phyloP scores from a whole-genome alignment of 2,113 vertebrate genomes.

The Hemiscyllium ocellatum region DNA sequence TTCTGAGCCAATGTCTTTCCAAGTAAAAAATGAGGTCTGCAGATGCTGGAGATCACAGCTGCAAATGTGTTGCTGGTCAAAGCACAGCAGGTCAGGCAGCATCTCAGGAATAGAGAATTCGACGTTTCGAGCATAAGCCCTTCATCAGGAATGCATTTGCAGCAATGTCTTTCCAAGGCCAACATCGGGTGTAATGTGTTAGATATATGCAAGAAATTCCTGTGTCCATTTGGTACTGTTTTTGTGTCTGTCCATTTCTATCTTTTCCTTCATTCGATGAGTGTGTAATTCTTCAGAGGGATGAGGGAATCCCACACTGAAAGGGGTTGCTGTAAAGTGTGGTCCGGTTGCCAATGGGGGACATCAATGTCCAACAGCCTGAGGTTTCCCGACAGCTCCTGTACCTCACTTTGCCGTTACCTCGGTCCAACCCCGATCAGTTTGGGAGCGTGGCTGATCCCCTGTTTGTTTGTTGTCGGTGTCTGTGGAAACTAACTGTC shows the following conservation, averaged over 20 bases:
- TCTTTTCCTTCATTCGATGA: neutral
- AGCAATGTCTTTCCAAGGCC: neutral
- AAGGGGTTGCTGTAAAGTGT: neutral
- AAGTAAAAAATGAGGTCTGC: too few relatives aligned
- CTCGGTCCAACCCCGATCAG: neutral
- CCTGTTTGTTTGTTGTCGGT: neutral
- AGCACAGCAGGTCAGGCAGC: too few relatives aligned
- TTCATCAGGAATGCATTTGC: too few relatives aligned
- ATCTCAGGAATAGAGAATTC: too few relatives aligned
- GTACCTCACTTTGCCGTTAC: neutral
- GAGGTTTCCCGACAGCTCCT: neutral
- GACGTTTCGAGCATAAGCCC: too few relatives aligned
- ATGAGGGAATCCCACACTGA: neutral
- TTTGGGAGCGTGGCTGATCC: neutral
- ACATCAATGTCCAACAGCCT: neutral
- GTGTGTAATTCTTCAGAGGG: slow-evolving; percentile 4
- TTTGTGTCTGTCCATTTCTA: neutral
- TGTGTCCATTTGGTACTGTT: slow-evolving; percentile 1
- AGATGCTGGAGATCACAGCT: too few relatives aligned
- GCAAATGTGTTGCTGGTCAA: too few relatives aligned
- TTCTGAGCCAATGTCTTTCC: too few relatives aligned
- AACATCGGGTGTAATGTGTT: neutral
- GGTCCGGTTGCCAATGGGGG: neutral
- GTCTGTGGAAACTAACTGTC: slow-evolving; percentile 30
- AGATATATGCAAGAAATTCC: neutral